Conservation (phyloP, 2,888 invertebrate genomes). For the Clepsis dumicolana region DNA sequence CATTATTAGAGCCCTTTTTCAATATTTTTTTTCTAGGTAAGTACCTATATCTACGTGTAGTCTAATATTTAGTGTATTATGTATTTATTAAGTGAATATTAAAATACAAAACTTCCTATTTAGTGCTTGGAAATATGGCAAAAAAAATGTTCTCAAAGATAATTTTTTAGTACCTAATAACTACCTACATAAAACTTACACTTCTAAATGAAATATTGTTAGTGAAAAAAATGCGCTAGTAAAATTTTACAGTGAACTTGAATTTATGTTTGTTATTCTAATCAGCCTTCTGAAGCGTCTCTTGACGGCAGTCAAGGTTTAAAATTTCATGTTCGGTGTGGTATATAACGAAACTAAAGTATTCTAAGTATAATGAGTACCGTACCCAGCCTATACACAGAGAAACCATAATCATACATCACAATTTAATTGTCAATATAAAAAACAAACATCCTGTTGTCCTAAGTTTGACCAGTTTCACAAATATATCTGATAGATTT, state of each 20-base stretch:
- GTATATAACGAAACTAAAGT: no score
- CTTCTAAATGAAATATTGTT: background rate
- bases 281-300: conserved; percentile 29
- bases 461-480: no score
- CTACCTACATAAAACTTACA: background rate
- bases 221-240: background rate
- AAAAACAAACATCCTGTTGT: no score
- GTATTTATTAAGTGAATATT: background rate
- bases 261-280: conserved; percentile 21
- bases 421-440: no score
- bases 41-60: no score
- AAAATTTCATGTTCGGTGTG: background rate
- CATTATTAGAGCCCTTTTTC: no score
- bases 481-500: no score
- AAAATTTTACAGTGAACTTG: background rate
- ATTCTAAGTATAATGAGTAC: no score
- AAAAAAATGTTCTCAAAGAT: background rate
- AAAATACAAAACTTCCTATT: background rate
- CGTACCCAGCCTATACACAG: no score
- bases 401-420: no score
- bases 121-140: background rate
- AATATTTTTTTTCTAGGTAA: no score
- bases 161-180: background rate
- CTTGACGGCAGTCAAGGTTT: background rate
- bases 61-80: no score